These are phyloP conservation scores for Pandion haliaetus DNA, from an alignment of 2,113 vertebrate species.

Conservation along the genomic window DNA sequence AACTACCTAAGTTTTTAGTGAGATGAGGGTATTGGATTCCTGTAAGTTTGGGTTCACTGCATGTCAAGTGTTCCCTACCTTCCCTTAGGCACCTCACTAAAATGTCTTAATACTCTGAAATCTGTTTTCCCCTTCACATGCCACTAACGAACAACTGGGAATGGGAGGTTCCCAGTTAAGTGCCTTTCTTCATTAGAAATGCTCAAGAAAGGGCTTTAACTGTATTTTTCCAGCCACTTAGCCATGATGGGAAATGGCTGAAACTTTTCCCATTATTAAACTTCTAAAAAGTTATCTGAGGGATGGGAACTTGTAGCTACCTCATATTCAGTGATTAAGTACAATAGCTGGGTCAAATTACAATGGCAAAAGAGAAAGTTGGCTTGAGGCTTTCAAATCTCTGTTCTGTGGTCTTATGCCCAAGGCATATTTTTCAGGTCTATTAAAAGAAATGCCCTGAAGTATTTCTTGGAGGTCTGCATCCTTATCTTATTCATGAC, in stretches of 20 bases:
- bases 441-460: slow-evolving; percentile 32
- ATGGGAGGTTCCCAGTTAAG: not conserved
- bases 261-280: slow-evolving; percentile 39
- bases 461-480: not conserved
- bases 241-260: not conserved
- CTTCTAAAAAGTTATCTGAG: not conserved
- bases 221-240: not conserved
- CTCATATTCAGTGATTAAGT: not conserved
- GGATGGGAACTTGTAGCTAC: not conserved
- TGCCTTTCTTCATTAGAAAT: not conserved
- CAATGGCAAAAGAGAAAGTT: slow-evolving; percentile 9
- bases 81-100: not conserved
- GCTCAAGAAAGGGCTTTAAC: not conserved
- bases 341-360: slow-evolving; percentile 6
- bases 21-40: not conserved
- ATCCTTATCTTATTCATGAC: not conserved
- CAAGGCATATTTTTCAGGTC: slow-evolving; percentile 2
- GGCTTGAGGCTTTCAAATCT: not conserved
- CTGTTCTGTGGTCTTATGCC: not conserved
- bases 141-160: not conserved
- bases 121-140: not conserved
- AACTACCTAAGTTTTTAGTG: not conserved
- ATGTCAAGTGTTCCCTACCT: not conserved
- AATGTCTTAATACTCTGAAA: not conserved
- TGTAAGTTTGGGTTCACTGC: not conserved